These are phyloP conservation scores for Philotrypesis tridentata DNA, from an alignment of 1,140 invertebrate genomes.

Conservation along the genomic window DNA sequence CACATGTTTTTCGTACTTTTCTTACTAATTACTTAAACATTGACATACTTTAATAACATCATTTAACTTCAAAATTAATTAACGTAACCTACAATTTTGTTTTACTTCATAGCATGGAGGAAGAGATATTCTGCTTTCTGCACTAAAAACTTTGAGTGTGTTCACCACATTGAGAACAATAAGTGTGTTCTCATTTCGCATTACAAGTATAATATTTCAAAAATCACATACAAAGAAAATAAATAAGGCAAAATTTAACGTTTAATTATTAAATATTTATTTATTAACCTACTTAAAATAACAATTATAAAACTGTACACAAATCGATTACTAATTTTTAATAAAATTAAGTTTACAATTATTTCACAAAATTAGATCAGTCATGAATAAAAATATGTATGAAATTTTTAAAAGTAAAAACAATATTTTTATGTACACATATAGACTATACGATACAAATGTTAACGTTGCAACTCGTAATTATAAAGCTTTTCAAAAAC, in stretches of 20 bases:
- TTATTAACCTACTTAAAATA: neutral
- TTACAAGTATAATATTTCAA: too few species aligned
- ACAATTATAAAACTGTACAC: neutral
- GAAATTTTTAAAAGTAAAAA: neutral
- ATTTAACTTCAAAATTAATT: neutral
- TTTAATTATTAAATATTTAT: neutral
- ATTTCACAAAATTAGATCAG: neutral
- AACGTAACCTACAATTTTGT: neutral
- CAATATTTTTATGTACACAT: neutral
- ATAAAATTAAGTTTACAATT: neutral
- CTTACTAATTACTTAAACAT: neutral
- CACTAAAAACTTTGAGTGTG: neutral
- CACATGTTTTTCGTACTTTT: neutral
- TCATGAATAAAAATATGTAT: neutral
- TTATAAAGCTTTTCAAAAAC: constrained; percentile 25
- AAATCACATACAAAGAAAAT: neutral
- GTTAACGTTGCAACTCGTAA: neutral
- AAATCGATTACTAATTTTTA: neutral
- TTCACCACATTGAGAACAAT: too few species aligned
- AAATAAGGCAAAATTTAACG: neutral
- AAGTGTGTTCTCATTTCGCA: too few species aligned
- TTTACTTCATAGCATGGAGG: neutral
- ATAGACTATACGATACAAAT: neutral
- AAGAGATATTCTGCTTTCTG: neutral
- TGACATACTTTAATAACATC: neutral